Base-by-base conservation (phyloP, 2,797 vertebrate species). In the Anabas testudineus region DNA sequence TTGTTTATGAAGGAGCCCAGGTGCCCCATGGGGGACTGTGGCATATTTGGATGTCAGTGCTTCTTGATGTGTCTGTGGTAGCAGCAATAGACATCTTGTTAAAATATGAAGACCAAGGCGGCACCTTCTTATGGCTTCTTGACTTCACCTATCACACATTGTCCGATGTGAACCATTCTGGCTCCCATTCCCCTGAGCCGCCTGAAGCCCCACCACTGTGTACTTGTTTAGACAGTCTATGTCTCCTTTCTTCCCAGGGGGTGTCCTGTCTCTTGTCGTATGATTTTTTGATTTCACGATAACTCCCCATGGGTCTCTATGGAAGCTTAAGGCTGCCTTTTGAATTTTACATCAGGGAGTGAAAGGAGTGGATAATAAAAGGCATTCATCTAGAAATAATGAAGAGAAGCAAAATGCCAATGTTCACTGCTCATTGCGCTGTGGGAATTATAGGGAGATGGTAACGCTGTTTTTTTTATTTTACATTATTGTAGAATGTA, bases 331-430 rank as follows among this genome's bases (percentile, higher is more conserved):
- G 61, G 73, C 80, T 80, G 82, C 75, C 84, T 80, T 79, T 88
- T 87, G 88, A 90, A 85, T 91, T 90, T 90, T 78, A 84, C 88
- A 88, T 90, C 74, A 79, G 87, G 85, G 81, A 83, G 60, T 49
- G 82, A 78, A 83, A 86, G 82, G 88, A 85, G 82, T 82, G 78
- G 88, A 90, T 92, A 90, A 90, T 82, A 86, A 91, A 88, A 92
- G 70, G 88, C 89, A 92, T 91, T 90, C 92, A 92, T 92, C 89
- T 90, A 87, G 83, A 90, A 87, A 90, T 93, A 94, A 93, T 91
- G 90, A 93, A 93, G 88, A 90, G 90, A 86, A 90, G 77, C 84
- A 87, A 91, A 90, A 91, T 91, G 88, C 84, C 88, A 89, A 74
- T 75, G 84, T 74, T 79, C 78, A 78, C 81, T 78, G 82, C 87